Evolutionary conservation across 2,113 vertebrate species (phyloP), one percentile per base, ranked within the genome.

Genomic region (Tragelaphus imberbis): DNA sequence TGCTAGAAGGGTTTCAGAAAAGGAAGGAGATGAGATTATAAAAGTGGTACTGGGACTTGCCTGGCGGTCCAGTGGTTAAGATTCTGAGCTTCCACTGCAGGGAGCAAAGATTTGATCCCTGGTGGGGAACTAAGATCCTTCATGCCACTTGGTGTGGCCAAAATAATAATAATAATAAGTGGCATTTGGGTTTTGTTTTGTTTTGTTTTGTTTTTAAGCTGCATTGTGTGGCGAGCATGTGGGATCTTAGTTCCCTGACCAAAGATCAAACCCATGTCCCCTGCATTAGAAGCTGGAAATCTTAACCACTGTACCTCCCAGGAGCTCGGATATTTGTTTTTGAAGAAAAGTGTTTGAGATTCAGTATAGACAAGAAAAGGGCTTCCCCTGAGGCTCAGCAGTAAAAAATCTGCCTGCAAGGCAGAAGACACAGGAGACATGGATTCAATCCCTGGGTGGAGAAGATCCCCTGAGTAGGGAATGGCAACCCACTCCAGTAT

Each of bases 351-450:
- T 28, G 5, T 51, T 79, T 25, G 89, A 44, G 58, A 80, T 4
- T 55, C 30, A 49, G 33, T 25, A 40, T 12, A 47, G n/a, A 28
- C 44, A 80, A 49, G 56, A n/a, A 28, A 75, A 75, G 71, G 21
- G 23, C 21, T 75, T 75, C 36, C 36, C 21, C 36, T 75, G 71
- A 0, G 0, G 36, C 71, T 75, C 21, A 44, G 21, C 21, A 44
- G 36, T 75, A 25, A 75, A 75, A 75, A 75, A 14, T 44, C 36
- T 23, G 2, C 21, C 71, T 3, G 36, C 36, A 75, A 75, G 36
- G 21, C 36, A 75, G 36, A 12, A 44, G 21, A 75, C 71, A 44
- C 23, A 40, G 71, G 23, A 12, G 68, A 40, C 0, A 0, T 23
- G 4, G 68, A 23, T 44, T 44, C 40, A 40, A 14, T 13, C 71